Evolutionary conservation across 2,888 invertebrate species (phyloP).

Genomic region (Cylindroiulus punctatus): DNA sequence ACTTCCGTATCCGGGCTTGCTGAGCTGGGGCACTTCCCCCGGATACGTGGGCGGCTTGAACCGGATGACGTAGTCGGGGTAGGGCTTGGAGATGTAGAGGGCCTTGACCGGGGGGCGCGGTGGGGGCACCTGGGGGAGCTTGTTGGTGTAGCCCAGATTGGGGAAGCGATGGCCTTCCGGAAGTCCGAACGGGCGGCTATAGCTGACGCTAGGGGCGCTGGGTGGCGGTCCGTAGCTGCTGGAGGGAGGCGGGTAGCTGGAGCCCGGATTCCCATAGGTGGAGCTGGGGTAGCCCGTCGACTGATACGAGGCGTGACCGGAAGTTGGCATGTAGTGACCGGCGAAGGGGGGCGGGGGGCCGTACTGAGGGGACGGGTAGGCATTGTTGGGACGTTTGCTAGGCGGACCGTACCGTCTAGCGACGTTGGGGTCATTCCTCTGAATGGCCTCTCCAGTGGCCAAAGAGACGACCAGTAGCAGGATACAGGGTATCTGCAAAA

Average conservation of each 20-base stretch:
- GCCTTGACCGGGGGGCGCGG: conserved; percentile 54
- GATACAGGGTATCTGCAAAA: conserved; percentile 55
- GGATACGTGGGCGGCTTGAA: conserved; percentile 53
- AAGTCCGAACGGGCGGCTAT: conserved; percentile 53
- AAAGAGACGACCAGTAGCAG: conserved; percentile 53
- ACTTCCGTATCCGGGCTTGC: not conserved
- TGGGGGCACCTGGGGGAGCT: conserved; percentile 51
- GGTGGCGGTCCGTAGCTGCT: not conserved
- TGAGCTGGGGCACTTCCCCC: conserved; percentile 20
- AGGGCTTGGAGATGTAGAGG: conserved; percentile 54
- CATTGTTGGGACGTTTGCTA: conserved; percentile 36
- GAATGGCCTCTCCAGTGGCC: conserved; percentile 46
- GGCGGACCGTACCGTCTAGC: not conserved
- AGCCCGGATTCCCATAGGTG: conserved; percentile 21
- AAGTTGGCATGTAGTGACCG: not conserved
- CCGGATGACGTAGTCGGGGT: conserved; percentile 54
- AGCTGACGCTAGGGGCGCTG: conserved; percentile 54
- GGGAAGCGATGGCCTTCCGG: conserved; percentile 53
- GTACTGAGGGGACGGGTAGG: not conserved
- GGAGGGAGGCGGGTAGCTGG: not conserved
- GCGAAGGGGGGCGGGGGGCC: not conserved
- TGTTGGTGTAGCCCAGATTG: conserved; percentile 46
- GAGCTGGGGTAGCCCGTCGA: not conserved
- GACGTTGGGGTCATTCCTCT: not conserved
- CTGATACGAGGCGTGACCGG: conserved; percentile 35